A percentile compares a stretch with the other conserved stretches of the same genome.
phyloP scores from a whole-genome alignment of 2,797 vertebrate species.

The Phrynocephalus forsythii region DNA sequence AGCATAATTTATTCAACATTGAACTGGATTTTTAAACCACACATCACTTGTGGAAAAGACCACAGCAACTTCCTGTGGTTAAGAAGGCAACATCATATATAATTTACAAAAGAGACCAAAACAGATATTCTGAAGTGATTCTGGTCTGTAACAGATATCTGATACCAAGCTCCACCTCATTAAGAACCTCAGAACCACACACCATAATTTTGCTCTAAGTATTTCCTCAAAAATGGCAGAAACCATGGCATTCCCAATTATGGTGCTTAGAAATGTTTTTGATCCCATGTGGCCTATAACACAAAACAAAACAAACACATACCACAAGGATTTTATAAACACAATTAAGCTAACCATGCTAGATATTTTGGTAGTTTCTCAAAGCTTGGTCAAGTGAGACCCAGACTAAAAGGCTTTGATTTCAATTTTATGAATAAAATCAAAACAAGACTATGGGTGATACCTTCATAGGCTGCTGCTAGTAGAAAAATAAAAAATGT shows the following conservation, averaged over 20 bases:
- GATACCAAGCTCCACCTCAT: conserved; percentile 30
- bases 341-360: conserved; percentile 1
- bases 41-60: conserved; percentile 36
- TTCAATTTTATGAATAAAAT: not conserved
- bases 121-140: conserved; percentile 20
- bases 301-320: fast-evolving
- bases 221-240: not conserved
- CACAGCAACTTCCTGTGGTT: conserved; percentile 36
- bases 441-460: no score
- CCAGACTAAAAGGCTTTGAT: not conserved
- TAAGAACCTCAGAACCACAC: not conserved
- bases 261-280: not conserved
- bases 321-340: not conserved
- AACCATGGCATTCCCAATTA: not conserved
- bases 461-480: no score
- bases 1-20: not conserved
- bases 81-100: conserved; percentile 9
- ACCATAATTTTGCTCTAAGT: not conserved
- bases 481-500: no score
- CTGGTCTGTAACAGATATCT: conserved; percentile 30
- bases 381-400: not conserved
- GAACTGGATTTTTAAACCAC: not conserved
- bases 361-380: not conserved
- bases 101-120: conserved; percentile 36
- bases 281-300: not conserved